Conservation (phyloP, 1,140 invertebrate genomes). For the Rhynchophorus ferrugineus region DNA sequence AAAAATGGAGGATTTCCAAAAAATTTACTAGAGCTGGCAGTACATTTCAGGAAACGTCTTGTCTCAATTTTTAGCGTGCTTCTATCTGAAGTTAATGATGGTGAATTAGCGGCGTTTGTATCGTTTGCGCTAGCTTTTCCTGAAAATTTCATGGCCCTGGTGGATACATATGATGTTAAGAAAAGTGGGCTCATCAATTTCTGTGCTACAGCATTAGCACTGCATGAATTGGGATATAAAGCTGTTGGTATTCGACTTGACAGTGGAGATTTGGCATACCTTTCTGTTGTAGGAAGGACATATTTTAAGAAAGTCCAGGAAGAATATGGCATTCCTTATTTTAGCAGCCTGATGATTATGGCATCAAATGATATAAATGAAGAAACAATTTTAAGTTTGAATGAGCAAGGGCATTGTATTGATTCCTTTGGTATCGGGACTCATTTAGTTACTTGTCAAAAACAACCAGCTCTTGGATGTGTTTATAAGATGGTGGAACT, state of each 20-base stretch:
- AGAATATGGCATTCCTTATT: constrained; percentile 76
- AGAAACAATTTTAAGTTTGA: constrained; percentile 94
- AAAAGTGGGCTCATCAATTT: constrained; percentile 97
- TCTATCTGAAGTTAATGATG: constrained; percentile 74
- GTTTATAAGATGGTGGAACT: constrained; percentile 98
- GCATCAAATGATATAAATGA: constrained; percentile 99
- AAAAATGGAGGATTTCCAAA: constrained; percentile 52
- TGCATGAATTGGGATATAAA: constrained; percentile 86
- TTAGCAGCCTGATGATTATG: constrained; percentile 81
- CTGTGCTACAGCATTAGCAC: constrained; percentile 86
- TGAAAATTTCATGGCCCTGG: constrained; percentile 85
- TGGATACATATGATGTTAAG: constrained; percentile 98
- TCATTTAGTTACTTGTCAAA: constrained; percentile 65
- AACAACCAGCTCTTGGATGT: constrained; percentile 94
- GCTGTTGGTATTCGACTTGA: constrained; percentile 91
- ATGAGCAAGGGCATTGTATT: constrained; percentile 95
- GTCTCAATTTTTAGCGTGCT: constrained; percentile 63
- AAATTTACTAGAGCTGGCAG: constrained; percentile 63
- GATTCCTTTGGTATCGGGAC: constrained; percentile 94
- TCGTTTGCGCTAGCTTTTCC: constrained; percentile 96
- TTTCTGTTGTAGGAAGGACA: constrained; percentile 76
- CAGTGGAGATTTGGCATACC: constrained; percentile 91
- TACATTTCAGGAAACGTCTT: constrained; percentile 65
- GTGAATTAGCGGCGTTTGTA: constrained; percentile 90
- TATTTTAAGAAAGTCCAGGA: constrained; percentile 74